Evolutionary conservation across 2,888 invertebrate species (phyloP), one percentile per base, ranked within the genome.

Genomic region (Drosophila dives): DNA sequence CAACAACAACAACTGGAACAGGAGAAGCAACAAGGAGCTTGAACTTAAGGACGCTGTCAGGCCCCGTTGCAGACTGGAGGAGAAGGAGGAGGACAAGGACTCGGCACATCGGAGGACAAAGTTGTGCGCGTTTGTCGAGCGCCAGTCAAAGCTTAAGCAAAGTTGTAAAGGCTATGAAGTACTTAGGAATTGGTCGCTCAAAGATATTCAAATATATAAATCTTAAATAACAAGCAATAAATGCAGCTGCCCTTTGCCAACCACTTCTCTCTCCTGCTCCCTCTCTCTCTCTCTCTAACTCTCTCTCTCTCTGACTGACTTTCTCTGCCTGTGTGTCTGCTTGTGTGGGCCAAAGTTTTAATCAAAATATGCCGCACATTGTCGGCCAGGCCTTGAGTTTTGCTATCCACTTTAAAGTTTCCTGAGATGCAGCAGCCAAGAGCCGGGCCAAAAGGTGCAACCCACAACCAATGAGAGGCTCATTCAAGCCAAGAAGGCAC

Each of bases 141-240:
- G 63, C 74, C 65, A 80, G 83, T 88, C 89, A 88, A 86, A 88
- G 89, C 83, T 83, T 71, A 72, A 76, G 86, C 69, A 77, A 83
- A 83, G 81, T 86, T 83, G 66, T 72, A 64, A 86, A 75, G 70
- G 72, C 75, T 83, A 70, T 45, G 62, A 62, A 71, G 77, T 86
- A 80, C 84, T 89, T 80, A 71, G 87, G 72, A 89, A 86, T 86
- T 86, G 89, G 74, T 77, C 74, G 85, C 87, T 69, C 81, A 81
- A 77, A 89, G 81, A 86, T 89, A 83, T 86, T 83, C 83, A 80
- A 86, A 89, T 83, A 80, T 83, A 86, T 82, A 82, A 88, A 88
- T 83, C 89, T 86, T 83, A 88, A 83, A 86, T 88, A 83, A 88
- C 82, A 89, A 86, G 89, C 89, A 83, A 83, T 83, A 83, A 86